A percentile compares a stretch with the other conserved stretches of the same genome.
Evolutionary conservation across 2,113 vertebrate genomes (phyloP).

Genomic region (Alouatta palliata): DNA sequence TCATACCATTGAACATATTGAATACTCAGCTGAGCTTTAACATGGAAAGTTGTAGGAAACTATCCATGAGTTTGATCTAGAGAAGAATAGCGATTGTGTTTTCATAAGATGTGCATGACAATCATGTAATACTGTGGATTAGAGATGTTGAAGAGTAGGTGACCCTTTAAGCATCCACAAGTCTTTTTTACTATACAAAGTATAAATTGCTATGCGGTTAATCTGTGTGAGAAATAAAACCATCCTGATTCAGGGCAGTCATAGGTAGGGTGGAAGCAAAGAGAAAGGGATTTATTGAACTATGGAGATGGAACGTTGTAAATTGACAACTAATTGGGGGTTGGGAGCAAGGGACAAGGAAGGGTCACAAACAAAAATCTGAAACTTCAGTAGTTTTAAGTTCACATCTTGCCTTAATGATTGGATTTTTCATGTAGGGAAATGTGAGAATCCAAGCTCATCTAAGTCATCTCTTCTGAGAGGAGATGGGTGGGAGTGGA

Average conservation of each 20-base stretch:
- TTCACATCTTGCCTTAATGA: background rate
- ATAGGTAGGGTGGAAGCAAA: background rate
- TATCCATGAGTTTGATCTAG: background rate
- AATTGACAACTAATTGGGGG: background rate
- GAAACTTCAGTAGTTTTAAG: background rate
- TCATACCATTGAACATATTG: background rate
- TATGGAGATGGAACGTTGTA: rapidly evolving
- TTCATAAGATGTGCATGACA: background rate
- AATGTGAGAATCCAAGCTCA: background rate
- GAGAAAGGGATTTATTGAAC: no score
- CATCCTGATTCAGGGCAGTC: background rate
- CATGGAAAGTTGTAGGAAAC: background rate
- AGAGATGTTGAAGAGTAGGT: background rate
- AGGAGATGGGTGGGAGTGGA: rapidly evolving
- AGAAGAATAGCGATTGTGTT: background rate
- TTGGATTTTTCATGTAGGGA: background rate
- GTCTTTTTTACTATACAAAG: background rate
- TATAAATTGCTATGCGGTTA: background rate
- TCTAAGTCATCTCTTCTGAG: background rate
- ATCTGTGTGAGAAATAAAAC: background rate
- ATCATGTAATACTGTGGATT: background rate
- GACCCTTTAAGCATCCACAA: background rate
- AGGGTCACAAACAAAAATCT: background rate
- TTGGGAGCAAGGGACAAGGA: background rate
- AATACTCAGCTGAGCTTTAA: background rate